A percentile compares a stretch with the other conserved stretches of the same genome.
These are phyloP conservation scores for Melopsittacus undulatus DNA, from an alignment of 2,797 vertebrate species.

Conservation along the genomic window DNA sequence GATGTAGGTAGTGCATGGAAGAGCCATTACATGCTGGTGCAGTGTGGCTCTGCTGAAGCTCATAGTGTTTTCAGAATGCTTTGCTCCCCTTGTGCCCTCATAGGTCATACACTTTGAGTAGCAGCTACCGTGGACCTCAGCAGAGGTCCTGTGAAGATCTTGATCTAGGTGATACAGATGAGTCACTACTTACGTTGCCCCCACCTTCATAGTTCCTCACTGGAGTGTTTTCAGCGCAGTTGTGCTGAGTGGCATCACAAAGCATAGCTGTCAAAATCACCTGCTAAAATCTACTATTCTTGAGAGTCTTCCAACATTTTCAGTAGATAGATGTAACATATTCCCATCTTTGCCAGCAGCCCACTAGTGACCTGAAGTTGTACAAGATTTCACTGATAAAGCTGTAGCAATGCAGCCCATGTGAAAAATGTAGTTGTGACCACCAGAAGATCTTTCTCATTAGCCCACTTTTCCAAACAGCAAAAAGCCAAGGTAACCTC, in stretches of 20 bases:
- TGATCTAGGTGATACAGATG: neutral
- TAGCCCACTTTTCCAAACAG: neutral
- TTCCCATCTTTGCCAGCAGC: neutral
- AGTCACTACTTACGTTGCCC: neutral
- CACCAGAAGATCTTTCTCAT: neutral
- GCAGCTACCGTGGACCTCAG: neutral
- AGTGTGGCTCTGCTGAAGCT: neutral
- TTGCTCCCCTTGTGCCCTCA: neutral
- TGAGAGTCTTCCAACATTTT: neutral
- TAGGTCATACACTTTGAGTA: rapidly evolving
- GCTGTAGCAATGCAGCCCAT: neutral
- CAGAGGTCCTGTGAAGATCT: neutral
- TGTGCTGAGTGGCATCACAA: neutral
- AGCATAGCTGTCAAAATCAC: neutral
- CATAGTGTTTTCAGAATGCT: neutral
- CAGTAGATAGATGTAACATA: neutral
- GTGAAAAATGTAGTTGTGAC: neutral
- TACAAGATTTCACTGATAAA: neutral
- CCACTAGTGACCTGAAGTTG: neutral
- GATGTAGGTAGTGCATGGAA: neutral
- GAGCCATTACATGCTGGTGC: neutral
- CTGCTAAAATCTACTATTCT: neutral
- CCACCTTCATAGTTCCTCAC: neutral
- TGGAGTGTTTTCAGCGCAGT: neutral
- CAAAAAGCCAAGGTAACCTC: neutral